A percentile compares a stretch with the other conserved stretches of the same genome.
Conservation (phyloP, 2,888 invertebrate species). For the Catocala nupta region DNA sequence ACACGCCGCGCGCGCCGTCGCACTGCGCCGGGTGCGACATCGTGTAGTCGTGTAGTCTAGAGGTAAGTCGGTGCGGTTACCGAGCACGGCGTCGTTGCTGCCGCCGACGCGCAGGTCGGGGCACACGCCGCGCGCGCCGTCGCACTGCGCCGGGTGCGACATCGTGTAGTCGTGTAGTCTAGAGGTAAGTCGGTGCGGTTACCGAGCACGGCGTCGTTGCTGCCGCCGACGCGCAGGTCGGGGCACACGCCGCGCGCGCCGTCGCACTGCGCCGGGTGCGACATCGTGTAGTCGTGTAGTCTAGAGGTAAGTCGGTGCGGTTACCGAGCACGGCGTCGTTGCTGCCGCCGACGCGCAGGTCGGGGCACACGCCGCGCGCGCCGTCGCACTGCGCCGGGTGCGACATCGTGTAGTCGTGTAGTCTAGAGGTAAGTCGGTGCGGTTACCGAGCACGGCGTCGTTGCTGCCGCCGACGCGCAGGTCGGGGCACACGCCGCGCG, state of each 20-base stretch:
- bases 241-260: slow-evolving; percentile 95
- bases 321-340: slow-evolving; percentile 91
- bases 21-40: slow-evolving; percentile 94
- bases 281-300: slow-evolving; percentile 96
- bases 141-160: slow-evolving; percentile 93
- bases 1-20: slow-evolving; percentile 94
- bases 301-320: too few relatives aligned
- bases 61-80: too few relatives aligned
- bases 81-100: slow-evolving; percentile 91
- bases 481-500: slow-evolving; percentile 95
- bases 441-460: slow-evolving; percentile 89
- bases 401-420: slow-evolving; percentile 95
- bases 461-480: slow-evolving; percentile 93
- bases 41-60: slow-evolving; percentile 95
- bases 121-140: slow-evolving; percentile 94
- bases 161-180: slow-evolving; percentile 96
- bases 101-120: slow-evolving; percentile 94
- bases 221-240: slow-evolving; percentile 93
- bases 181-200: too few relatives aligned
- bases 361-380: slow-evolving; percentile 94
- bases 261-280: slow-evolving; percentile 93
- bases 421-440: too few relatives aligned
- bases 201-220: slow-evolving; percentile 91
- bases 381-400: slow-evolving; percentile 94
- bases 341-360: slow-evolving; percentile 92